A percentile compares a stretch with the other conserved stretches of the same genome.
Evolutionary conservation across 1,140 invertebrate genomes (phyloP).

Genomic region (Drosophila tsacasi): DNA sequence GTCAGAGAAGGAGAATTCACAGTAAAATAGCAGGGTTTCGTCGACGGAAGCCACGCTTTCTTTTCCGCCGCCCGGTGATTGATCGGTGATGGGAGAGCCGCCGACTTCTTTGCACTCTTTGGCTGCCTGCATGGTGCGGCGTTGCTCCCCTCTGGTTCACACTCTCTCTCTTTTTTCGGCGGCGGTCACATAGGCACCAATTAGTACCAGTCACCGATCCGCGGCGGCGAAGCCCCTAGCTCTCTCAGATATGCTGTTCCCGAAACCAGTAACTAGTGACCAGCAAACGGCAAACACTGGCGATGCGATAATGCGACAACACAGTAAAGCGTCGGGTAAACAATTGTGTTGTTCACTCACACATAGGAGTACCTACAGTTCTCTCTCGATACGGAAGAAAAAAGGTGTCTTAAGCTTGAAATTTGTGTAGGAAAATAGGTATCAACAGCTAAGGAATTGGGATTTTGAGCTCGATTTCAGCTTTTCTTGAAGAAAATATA

Average conservation of each 20-base stretch:
- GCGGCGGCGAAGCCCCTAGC: conserved; percentile 23
- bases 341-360: conserved; percentile 26
- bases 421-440: neutral
- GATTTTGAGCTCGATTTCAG: neutral
- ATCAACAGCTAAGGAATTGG: too few relatives aligned
- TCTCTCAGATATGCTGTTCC: conserved; percentile 61
- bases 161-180: conserved; percentile 10
- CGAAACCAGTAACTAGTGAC: conserved; percentile 63
- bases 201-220: conserved; percentile 78
- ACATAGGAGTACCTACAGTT: conserved; percentile 5
- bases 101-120: conserved; percentile 34
- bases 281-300: conserved; percentile 41
- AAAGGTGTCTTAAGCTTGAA: too few relatives aligned
- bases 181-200: conserved; percentile 58
- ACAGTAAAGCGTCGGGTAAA: conserved; percentile 44
- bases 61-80: conserved; percentile 9
- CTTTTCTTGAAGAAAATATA: neutral
- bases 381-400: neutral
- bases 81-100: conserved; percentile 35
- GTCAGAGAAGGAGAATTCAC: conserved; percentile 41
- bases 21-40: conserved; percentile 33
- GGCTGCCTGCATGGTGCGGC: conserved; percentile 14
- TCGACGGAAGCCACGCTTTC: conserved; percentile 23
- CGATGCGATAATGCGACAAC: conserved; percentile 63
- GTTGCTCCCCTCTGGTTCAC: conserved; percentile 6